Evolutionary conservation across 2,888 invertebrate genomes (phyloP).

Genomic region (Camponotus fellah): DNA sequence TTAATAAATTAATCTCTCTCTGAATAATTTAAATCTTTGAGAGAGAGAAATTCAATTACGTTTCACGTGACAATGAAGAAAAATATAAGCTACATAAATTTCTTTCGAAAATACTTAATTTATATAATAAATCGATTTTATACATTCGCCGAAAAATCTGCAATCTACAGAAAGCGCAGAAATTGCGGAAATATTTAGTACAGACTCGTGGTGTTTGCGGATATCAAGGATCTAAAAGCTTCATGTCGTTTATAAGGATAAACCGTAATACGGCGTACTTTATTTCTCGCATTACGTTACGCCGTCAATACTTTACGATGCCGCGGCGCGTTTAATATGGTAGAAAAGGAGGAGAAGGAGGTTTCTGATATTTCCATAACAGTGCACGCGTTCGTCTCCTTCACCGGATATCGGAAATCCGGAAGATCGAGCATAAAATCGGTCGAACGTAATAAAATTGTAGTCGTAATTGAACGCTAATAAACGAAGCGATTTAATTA

Average conservation of each 20-base stretch:
- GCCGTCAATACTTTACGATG: slow-evolving; percentile 37
- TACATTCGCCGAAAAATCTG: neutral
- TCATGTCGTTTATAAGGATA: slow-evolving; percentile 47
- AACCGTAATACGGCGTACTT: slow-evolving; percentile 32
- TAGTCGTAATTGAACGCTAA: slow-evolving; percentile 26
- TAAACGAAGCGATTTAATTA: slow-evolving; percentile 57
- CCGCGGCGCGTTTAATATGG: slow-evolving; percentile 27
- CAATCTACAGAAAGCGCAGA: neutral
- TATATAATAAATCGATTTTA: neutral
- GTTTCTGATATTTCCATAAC: slow-evolving; percentile 51
- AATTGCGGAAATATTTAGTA: neutral
- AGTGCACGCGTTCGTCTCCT: slow-evolving; percentile 15
- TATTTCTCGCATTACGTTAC: slow-evolving; percentile 54
- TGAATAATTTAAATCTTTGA: neutral
- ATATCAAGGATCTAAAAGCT: slow-evolving; percentile 29
- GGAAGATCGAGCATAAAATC: slow-evolving; percentile 10
- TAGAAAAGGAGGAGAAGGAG: neutral
- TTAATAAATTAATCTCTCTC: neutral
- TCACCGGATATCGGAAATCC: slow-evolving; percentile 13
- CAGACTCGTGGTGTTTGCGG: neutral
- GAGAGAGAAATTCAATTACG: neutral
- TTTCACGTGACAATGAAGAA: neutral
- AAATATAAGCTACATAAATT: neutral
- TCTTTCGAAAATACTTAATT: neutral
- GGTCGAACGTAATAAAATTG: slow-evolving; percentile 38